Conservation (phyloP, 2,113 vertebrate genomes). For the Acanthochromis polyacanthus region DNA sequence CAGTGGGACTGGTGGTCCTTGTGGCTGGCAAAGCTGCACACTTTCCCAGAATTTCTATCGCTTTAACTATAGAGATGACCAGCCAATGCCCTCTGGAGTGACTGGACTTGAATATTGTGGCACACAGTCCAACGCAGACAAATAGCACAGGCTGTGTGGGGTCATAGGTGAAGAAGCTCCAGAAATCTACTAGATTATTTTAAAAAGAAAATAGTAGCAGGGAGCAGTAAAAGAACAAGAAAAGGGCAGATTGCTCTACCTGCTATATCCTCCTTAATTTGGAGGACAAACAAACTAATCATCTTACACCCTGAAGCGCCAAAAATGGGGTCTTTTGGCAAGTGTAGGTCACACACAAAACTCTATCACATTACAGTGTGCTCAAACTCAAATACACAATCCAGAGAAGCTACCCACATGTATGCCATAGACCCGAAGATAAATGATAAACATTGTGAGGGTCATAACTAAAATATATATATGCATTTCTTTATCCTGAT, state of each 20-base stretch:
- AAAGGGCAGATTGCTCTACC: neutral
- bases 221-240: neutral
- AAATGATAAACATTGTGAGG: too few species aligned
- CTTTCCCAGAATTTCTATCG: conserved; percentile 26
- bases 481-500: too few species aligned
- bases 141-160: conserved; percentile 24
- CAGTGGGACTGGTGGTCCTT: conserved; percentile 52
- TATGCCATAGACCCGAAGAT: too few species aligned
- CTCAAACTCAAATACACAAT: conserved; percentile 34
- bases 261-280: conserved; percentile 3
- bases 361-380: conserved; percentile 28
- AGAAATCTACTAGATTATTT: conserved; percentile 17
- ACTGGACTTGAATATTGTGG: conserved; percentile 27
- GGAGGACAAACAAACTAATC: conserved; percentile 17
- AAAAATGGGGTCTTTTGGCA: conserved; percentile 6
- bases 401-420: neutral
- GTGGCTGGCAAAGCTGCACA: conserved; percentile 37
- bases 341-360: conserved; percentile 26
- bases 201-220: neutral
- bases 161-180: conserved; percentile 26
- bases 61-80: conserved; percentile 28
- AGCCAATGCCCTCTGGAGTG: conserved; percentile 36
- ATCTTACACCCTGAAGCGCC: conserved; percentile 5
- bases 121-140: conserved; percentile 25
- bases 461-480: too few species aligned